phyloP scores from a whole-genome alignment of 2,888 invertebrate genomes.

The Amphipyra tragopoginis region DNA sequence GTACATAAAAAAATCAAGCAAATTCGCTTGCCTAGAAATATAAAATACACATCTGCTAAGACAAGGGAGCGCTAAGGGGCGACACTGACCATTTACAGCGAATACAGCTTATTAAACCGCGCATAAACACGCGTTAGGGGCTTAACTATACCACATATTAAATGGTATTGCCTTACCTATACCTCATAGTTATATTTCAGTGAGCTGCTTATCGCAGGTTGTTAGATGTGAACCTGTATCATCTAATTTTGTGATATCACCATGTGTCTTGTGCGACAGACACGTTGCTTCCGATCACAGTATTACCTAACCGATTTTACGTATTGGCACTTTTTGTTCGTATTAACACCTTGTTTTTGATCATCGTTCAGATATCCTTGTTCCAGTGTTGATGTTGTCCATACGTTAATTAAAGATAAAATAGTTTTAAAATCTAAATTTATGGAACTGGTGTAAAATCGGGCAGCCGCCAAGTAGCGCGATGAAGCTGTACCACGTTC shows the following conservation, averaged over 20 bases:
- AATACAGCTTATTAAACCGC: too few species aligned
- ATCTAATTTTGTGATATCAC: slow-evolving; percentile 47
- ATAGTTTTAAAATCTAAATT: background rate
- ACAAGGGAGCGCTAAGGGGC: too few species aligned
- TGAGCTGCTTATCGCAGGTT: slow-evolving; percentile 13
- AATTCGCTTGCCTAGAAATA: too few species aligned
- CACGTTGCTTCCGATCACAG: slow-evolving; percentile 51
- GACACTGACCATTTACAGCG: too few species aligned
- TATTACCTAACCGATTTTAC: slow-evolving; percentile 50
- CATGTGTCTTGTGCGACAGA: slow-evolving; percentile 79
- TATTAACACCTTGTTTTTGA: slow-evolving; percentile 59
- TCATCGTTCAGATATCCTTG: slow-evolving; percentile 22
- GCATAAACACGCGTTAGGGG: too few species aligned
- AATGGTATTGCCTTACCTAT: too few species aligned
- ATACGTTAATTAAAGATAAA: background rate
- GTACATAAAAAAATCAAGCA: too few species aligned
- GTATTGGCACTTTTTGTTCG: slow-evolving; percentile 65
- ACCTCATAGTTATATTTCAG: too few species aligned
- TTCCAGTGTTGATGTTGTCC: slow-evolving; percentile 23
- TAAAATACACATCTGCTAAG: too few species aligned
- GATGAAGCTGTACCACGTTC: slow-evolving; percentile 14
- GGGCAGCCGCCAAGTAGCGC: background rate
- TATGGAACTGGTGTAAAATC: background rate
- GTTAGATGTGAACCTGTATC: slow-evolving; percentile 7
- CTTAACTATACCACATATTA: too few species aligned